Base-by-base conservation (phyloP, 2,888 invertebrate species). In the Charanyca ferruginea region DNA sequence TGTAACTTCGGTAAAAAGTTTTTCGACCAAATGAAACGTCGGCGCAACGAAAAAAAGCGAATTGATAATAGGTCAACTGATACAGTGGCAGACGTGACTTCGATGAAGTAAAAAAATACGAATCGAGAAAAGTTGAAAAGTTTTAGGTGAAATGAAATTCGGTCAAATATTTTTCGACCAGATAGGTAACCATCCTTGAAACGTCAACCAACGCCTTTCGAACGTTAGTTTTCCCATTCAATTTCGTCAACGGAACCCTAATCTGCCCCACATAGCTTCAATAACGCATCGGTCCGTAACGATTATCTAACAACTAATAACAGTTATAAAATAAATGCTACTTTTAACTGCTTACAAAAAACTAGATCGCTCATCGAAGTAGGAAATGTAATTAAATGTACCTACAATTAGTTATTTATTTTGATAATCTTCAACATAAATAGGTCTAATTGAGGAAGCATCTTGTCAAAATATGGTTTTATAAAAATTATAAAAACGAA, bases 291-390 rank as follows among this genome's bases (percentile, higher is more conserved):
- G 66, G 59, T 47, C 59, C 68, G 80, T 76, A 76, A 82, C 83
- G 49, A 79, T 79, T 82, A 79, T 80, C 66, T 59, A 79, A 79
- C 53, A 61, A 48, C 61, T 58, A 71, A 68, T 79, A 79, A 79
- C 82, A 9, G 82, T 79, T 80, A 66, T 74, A 66, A 54, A 68
- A 71, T 71, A 61, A 66, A 68, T 35, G 73, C 51, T 76, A 59
- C 61, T 68, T 52, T 57, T 25, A 63, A 57, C 48, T 20, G 41
- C 60, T 63, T 28, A 62, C 18, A 41, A 70, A 58, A 67, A 75
- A 60, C 8, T 48, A 61, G 51, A 48, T 41, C 41, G 25, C 28
- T 70, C 42, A 20, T 67, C 20, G 18, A 32, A 55, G 32, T 55
- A 58, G 49, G 53, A 61, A 74, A 53, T 28, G 23, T 61, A 58